phyloP scores from a whole-genome alignment of 2,113 vertebrate genomes.

The Ceuthmochares aereus region DNA sequence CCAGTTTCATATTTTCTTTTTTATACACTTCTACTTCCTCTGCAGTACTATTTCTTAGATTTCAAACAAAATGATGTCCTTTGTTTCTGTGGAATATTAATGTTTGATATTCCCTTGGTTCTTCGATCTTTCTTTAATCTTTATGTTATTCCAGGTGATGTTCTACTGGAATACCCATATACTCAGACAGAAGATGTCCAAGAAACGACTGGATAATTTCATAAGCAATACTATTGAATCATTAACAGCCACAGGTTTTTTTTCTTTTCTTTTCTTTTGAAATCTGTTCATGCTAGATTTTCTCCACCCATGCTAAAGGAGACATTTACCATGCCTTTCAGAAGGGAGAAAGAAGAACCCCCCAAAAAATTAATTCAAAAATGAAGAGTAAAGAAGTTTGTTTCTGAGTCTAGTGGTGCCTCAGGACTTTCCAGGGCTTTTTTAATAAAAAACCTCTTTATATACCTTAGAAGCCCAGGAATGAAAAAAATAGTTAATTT shows the following conservation, averaged over 20 bases:
- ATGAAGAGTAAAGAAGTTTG: neutral
- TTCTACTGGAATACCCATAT: neutral
- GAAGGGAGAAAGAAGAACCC: neutral
- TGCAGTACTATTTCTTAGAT: neutral
- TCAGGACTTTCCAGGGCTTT: neutral
- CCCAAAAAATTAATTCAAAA: neutral
- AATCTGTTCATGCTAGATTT: neutral
- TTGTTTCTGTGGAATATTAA: neutral
- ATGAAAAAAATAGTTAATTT: neutral
- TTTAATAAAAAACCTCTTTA: neutral
- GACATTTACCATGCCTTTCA: neutral
- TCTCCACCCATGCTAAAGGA: neutral
- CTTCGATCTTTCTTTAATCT: neutral
- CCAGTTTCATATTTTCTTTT: neutral
- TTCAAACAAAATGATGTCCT: neutral
- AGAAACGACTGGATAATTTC: neutral
- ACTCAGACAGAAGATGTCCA: neutral
- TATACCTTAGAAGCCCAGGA: neutral
- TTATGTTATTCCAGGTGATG: neutral
- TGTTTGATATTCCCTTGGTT: neutral
- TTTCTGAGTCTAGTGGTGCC: neutral
- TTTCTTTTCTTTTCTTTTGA: neutral
- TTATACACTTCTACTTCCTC: neutral
- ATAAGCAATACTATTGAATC: neutral
- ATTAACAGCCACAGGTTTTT: neutral